These are phyloP conservation scores for Rousettus madagascariensis DNA, from an alignment of 2,797 vertebrate genomes.

Conservation along the genomic window DNA sequence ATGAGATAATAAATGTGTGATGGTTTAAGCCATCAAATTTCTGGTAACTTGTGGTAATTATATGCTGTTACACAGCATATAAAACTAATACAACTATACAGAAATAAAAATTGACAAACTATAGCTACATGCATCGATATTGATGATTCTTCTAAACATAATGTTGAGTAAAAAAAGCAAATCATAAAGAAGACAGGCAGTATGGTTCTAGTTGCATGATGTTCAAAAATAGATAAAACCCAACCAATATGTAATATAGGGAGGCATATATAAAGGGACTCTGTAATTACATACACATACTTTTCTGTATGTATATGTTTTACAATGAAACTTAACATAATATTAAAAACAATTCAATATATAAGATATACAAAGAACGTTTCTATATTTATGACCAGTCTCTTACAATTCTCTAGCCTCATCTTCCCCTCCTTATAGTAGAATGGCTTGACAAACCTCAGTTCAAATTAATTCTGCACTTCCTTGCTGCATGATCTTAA, in stretches of 20 bases:
- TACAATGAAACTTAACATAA: neutral
- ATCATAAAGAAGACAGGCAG: neutral
- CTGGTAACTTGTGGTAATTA: neutral
- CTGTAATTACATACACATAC: neutral
- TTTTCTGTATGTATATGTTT: neutral
- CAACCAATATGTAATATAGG: neutral
- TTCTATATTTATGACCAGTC: neutral
- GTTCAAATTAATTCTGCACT: slow-evolving; percentile 41
- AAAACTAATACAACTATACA: slow-evolving; percentile 14
- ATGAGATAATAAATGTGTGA: neutral
- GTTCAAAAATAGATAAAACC: slow-evolving; percentile 28
- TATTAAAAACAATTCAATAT: slow-evolving; percentile 29
- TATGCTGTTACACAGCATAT: neutral
- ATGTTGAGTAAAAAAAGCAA: neutral
- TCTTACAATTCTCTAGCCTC: neutral
- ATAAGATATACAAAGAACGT: slow-evolving; percentile 17
- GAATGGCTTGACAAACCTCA: neutral
- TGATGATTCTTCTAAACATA: neutral
- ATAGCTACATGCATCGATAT: neutral
- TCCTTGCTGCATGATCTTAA: neutral
- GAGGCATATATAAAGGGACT: neutral
- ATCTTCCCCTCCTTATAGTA: neutral
- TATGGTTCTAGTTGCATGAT: neutral
- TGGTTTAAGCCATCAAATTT: neutral
- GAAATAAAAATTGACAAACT: slow-evolving; percentile 13